Evolutionary conservation across 2,888 invertebrate species (phyloP), one percentile per base, ranked within the genome.

Genomic region (Heliconius erato): DNA sequence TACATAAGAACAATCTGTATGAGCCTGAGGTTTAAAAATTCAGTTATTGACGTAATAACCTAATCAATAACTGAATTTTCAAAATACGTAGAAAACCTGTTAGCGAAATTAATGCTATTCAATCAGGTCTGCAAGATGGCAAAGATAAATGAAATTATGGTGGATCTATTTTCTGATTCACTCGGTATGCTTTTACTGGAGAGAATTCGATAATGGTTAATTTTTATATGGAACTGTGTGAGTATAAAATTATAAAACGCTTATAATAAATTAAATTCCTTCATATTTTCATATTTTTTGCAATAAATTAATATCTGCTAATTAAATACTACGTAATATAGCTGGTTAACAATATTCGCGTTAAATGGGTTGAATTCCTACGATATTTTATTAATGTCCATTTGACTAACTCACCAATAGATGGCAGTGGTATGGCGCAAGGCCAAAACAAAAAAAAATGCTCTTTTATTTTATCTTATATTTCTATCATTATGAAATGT

Each of bases 1-100:
- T 85, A 82, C 83, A 85, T 84, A 83, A 84, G 79, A 85, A 83
- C 77, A 84, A 85, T 81, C 79, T 79, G 69, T 80, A 65, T 79
- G 54, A 74, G 35, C 69, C 79, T 79, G 67, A 79, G 79, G 80
- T 69, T 54, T 54, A 54, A 54, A 54, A 54, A 54, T 54, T 54
- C 54, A 54, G 19, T 19, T 23, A 54, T 54, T 54, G 19, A 54
- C 7, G 54, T 19, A 54, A 54, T 54, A 40, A 82, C 72, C 79
- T 65, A 49, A 40, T 7, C 26, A 49, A 74, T n/a, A 81, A 78
- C 71, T 32, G 71, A 81, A 71, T 81, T 81, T 81, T 78, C 69
- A 81, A 77, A 77, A 59, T 78, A 80, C 28, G 63, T 68, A 78
- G 54, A 28, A 82, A 84, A 74, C 68, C 82, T 79, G 69, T 84